A percentile compares a stretch with the other conserved stretches of the same genome.
phyloP scores from a whole-genome alignment of 2,113 vertebrate genomes.

The Odontophorus gujanensis region DNA sequence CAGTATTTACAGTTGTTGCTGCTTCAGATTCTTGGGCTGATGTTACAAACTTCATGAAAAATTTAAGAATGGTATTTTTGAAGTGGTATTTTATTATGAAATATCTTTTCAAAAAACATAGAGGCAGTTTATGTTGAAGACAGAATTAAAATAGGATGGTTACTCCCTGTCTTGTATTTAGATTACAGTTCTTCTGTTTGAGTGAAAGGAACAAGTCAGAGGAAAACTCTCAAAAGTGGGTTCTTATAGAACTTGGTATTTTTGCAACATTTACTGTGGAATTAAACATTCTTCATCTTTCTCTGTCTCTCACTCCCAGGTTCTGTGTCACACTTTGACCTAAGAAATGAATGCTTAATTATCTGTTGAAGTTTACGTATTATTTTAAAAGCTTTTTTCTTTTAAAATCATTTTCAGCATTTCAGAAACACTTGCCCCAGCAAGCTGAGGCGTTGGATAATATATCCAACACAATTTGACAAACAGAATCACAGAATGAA shows the following conservation, averaged over 20 bases:
- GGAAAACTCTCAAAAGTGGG: neutral
- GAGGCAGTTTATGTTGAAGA: neutral
- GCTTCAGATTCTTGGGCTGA: neutral
- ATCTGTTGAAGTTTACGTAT: neutral
- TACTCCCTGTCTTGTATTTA: neutral
- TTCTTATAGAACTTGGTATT: neutral
- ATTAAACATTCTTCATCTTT: neutral
- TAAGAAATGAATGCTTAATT: neutral
- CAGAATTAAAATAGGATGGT: neutral
- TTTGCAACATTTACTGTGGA: neutral
- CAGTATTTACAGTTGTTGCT: neutral
- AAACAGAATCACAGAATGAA: neutral
- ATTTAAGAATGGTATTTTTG: neutral
- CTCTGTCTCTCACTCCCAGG: fast-evolving
- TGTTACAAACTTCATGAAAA: neutral
- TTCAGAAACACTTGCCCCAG: neutral
- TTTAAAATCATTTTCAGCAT: neutral
- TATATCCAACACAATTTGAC: neutral
- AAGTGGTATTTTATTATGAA: neutral
- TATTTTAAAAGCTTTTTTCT: neutral
- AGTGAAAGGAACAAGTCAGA: neutral
- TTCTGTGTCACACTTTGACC: neutral
- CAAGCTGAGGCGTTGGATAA: neutral
- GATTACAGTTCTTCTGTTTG: neutral
- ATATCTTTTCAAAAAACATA: neutral